A percentile compares a stretch with the other conserved stretches of the same genome.
Evolutionary conservation across 2,113 vertebrate genomes (phyloP).

Genomic region (Lathamus discolor): DNA sequence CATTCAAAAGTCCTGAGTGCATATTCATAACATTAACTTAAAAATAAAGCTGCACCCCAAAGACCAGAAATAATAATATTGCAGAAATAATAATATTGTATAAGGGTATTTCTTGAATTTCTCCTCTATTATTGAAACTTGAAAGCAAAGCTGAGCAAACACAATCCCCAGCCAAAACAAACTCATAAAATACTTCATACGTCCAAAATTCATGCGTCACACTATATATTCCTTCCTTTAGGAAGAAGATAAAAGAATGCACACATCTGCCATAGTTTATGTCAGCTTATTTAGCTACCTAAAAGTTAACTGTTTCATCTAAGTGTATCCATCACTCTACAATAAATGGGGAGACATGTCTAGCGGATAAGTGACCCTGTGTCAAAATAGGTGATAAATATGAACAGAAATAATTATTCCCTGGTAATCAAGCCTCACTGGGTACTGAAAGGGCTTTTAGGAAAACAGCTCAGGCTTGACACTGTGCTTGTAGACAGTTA

Average conservation of each 20-base stretch:
- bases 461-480: background rate
- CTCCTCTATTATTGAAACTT: background rate
- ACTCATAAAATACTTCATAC: background rate
- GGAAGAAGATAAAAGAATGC: background rate
- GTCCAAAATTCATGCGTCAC: background rate
- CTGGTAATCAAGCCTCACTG: background rate
- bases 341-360: background rate
- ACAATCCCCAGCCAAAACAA: background rate
- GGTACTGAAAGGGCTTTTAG: background rate
- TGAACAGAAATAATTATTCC: background rate
- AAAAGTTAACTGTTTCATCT: background rate
- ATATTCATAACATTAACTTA: background rate
- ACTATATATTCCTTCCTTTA: background rate
- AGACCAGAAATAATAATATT: background rate
- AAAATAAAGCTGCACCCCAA: background rate
- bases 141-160: background rate
- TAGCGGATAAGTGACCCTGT: background rate
- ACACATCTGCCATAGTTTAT: background rate
- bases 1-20: background rate
- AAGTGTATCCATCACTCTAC: background rate
- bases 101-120: background rate
- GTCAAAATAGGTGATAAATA: background rate
- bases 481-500: background rate
- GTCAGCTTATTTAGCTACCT: background rate
- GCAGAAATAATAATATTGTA: background rate